Conservation (phyloP, 2,113 vertebrate genomes). For the Maccullochella peelii region DNA sequence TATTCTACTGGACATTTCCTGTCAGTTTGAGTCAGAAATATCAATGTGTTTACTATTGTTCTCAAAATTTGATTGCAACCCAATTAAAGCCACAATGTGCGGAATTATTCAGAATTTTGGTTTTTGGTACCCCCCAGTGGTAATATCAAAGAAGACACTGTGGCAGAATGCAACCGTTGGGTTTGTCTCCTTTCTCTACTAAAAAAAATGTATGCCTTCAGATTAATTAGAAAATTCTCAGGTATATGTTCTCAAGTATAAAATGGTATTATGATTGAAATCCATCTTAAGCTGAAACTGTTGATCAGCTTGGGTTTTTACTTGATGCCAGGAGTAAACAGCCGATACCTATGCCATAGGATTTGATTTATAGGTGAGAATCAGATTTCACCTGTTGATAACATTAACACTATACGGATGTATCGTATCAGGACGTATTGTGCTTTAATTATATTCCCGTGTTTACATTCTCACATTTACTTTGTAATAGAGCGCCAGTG, state of each 20-base stretch:
- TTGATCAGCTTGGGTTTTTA: neutral
- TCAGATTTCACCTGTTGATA: neutral
- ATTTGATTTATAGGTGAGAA: neutral
- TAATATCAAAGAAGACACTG: neutral
- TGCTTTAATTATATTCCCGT: neutral
- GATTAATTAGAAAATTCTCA: neutral
- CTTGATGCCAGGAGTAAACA: neutral
- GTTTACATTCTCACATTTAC: neutral
- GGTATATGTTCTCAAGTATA: neutral
- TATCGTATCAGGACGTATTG: neutral
- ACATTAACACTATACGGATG: neutral
- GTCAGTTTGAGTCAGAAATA: constrained; percentile 1
- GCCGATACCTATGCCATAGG: neutral
- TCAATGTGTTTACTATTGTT: neutral
- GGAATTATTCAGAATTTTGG: neutral
- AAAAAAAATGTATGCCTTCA: neutral
- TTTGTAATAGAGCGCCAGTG: neutral
- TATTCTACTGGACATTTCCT: neutral
- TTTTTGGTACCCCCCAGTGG: neutral
- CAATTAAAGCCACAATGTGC: neutral
- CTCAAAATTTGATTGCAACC: neutral
- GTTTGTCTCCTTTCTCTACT: neutral
- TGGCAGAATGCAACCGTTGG: neutral
- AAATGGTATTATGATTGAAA: neutral
- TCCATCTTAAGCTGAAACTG: neutral